phyloP scores from a whole-genome alignment of 2,113 vertebrate genomes.

The mouse (Mus musculus) region DNA sequence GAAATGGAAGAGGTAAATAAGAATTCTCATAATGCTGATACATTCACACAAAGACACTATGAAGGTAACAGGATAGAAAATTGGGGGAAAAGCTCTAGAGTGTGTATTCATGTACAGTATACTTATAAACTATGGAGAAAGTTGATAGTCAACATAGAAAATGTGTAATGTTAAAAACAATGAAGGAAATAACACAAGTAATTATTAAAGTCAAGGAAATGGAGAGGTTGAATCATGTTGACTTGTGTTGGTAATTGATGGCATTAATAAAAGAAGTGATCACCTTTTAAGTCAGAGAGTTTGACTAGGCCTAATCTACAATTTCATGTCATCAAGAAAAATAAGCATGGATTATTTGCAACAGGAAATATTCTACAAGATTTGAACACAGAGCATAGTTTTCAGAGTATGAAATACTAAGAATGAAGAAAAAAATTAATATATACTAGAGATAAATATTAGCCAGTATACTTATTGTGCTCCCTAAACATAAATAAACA shows the following conservation, averaged over 20 bases:
- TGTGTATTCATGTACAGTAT: not conserved
- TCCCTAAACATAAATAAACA: not conserved
- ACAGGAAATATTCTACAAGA: not conserved
- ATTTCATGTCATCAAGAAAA: not conserved
- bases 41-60: not conserved
- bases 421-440: not conserved
- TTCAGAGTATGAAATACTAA: not conserved
- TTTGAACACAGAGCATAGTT: not conserved
- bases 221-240: not conserved
- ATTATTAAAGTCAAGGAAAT: not conserved
- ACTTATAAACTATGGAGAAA: no score
- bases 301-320: not conserved
- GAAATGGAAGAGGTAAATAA: not conserved
- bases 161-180: not conserved
- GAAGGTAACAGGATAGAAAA: not conserved
- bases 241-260: not conserved
- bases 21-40: not conserved
- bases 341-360: not conserved
- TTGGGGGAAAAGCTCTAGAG: not conserved
- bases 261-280: not conserved
- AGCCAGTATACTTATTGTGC: not conserved
- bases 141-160: not conserved
- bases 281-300: not conserved
- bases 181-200: not conserved
- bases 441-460: not conserved